A percentile compares a stretch with the other conserved stretches of the same genome.
Evolutionary conservation across 1,140 invertebrate genomes (phyloP).

Genomic region (Brachionus koreanus): DNA sequence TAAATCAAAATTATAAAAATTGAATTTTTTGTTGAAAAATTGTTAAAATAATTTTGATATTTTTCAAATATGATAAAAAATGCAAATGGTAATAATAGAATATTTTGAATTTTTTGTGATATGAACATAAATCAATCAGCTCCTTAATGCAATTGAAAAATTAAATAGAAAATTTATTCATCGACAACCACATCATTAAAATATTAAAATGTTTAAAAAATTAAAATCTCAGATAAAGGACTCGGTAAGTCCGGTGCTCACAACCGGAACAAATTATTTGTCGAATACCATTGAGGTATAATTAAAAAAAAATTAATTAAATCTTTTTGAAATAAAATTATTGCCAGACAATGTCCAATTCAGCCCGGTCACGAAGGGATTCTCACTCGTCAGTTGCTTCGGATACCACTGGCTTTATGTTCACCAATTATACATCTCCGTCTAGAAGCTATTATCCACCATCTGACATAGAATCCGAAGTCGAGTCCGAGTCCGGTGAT

Average conservation of each 20-base stretch:
- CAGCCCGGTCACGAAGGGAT: background rate
- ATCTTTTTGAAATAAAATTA: background rate
- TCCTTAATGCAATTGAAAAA: conserved; percentile 14
- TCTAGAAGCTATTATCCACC: conserved; percentile 23
- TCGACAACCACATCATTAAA: background rate
- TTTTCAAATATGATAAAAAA: conserved; percentile 5
- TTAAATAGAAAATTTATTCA: background rate
- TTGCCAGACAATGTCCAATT: conserved; percentile 14
- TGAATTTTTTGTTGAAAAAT: background rate
- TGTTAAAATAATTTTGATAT: conserved; percentile 5
- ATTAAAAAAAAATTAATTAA: background rate
- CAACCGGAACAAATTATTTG: background rate
- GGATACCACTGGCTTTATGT: background rate
- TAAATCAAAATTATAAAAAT: background rate
- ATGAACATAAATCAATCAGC: conserved; percentile 10
- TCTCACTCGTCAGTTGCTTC: conserved; percentile 34
- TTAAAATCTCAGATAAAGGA: conserved; percentile 24
- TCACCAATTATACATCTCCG: background rate
- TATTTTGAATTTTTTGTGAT: background rate
- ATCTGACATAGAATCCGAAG: conserved; percentile 35
- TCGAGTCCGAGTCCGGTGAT: conserved; percentile 8
- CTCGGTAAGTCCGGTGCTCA: background rate
- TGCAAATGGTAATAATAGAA: background rate
- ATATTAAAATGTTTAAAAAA: conserved; percentile 34
- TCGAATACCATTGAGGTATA: conserved; percentile 10